Percentiles rank a stretch among this genome's conserved stretches.
These are phyloP conservation scores for Octodon degus DNA, from an alignment of 2,113 vertebrate genomes.

Conservation along the genomic window DNA sequence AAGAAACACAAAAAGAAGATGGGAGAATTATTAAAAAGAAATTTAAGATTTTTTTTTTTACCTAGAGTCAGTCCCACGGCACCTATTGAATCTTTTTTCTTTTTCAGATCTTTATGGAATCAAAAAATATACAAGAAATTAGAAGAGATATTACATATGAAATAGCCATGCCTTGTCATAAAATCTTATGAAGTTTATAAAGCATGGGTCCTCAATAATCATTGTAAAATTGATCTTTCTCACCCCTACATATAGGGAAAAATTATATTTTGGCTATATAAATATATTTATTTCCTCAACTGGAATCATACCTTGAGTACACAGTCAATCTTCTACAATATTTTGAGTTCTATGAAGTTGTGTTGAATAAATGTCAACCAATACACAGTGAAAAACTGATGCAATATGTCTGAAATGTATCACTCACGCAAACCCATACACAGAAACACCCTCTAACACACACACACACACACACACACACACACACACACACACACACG, in stretches of 20 bases:
- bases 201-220: not conserved
- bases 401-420: not conserved
- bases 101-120: slow-evolving; percentile 54
- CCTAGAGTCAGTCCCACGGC: slow-evolving; percentile 66
- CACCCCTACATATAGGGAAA: not conserved
- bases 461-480: not conserved
- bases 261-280: not conserved
- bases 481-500: not conserved
- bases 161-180: slow-evolving; percentile 9
- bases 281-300: not conserved
- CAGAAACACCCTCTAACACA: not conserved
- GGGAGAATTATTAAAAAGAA: slow-evolving; percentile 67
- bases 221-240: not conserved
- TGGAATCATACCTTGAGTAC: not conserved
- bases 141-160: slow-evolving; percentile 50
- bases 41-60: slow-evolving; percentile 49
- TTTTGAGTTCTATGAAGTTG: not conserved
- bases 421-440: not conserved
- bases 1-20: slow-evolving; percentile 74
- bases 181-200: slow-evolving; percentile 26
- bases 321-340: accelerated
- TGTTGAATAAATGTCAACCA: not conserved
- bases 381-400: not conserved
- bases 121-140: slow-evolving; percentile 62
- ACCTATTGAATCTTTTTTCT: slow-evolving; percentile 62